Evolutionary conservation across 2,888 invertebrate genomes (phyloP).

Genomic region (Nipponacmea schrenckii): DNA sequence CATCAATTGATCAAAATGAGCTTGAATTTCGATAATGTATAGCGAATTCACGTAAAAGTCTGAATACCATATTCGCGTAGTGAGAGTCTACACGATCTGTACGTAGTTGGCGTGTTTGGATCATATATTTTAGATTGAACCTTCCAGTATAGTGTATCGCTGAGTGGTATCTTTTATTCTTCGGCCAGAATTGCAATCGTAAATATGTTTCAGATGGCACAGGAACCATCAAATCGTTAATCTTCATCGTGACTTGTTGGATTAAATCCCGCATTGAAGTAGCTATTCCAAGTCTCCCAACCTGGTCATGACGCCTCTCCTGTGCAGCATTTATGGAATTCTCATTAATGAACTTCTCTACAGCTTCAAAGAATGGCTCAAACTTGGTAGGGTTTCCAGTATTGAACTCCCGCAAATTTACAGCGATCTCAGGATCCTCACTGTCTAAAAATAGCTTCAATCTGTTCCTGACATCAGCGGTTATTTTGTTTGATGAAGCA

Average conservation of each 20-base stretch:
- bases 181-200: constrained; percentile 27
- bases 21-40: constrained; percentile 5
- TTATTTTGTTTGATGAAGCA: constrained; percentile 3
- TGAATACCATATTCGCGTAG: constrained; percentile 12
- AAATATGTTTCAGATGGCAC: constrained; percentile 23
- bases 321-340: constrained; percentile 16
- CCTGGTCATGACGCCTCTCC: constrained; percentile 19
- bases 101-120: constrained; percentile 27
- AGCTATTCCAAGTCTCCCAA: constrained; percentile 12
- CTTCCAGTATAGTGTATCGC: constrained; percentile 24
- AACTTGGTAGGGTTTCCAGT: constrained; percentile 16
- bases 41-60: constrained; percentile 18
- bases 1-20: constrained; percentile 18
- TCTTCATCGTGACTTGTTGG: not conserved
- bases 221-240: not conserved
- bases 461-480: constrained; percentile 11
- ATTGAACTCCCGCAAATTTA: constrained; percentile 21
- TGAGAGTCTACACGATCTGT: constrained; percentile 16
- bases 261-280: constrained; percentile 21
- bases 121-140: constrained; percentile 25
- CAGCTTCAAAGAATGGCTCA: constrained; percentile 21
- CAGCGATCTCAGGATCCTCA: constrained; percentile 21
- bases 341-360: constrained; percentile 12
- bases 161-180: constrained; percentile 19
- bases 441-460: constrained; percentile 8